These are phyloP conservation scores for Oenanthe melanoleuca DNA, from an alignment of 2,113 vertebrate genomes.

Conservation along the genomic window DNA sequence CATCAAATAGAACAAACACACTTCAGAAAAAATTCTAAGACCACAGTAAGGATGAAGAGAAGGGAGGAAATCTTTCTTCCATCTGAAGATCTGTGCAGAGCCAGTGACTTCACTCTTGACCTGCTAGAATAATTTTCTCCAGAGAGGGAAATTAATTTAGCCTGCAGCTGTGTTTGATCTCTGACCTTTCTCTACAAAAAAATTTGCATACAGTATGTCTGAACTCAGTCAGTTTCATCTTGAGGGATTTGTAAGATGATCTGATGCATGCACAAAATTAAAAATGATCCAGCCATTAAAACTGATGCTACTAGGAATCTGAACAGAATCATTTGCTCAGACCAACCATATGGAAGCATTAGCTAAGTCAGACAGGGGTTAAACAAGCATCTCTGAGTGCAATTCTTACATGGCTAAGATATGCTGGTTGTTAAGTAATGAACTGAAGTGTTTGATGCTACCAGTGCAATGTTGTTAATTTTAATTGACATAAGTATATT, in stretches of 20 bases:
- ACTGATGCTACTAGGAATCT: neutral
- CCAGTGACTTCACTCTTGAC: neutral
- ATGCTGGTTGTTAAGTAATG: neutral
- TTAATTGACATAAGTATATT: neutral
- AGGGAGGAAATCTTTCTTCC: neutral
- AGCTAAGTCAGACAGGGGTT: neutral
- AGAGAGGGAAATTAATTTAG: constrained; percentile 12
- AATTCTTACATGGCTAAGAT: neutral
- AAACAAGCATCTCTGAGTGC: neutral
- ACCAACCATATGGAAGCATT: neutral
- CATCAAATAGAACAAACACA: neutral
- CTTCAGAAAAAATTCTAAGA: neutral
- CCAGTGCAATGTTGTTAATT: neutral
- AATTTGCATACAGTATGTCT: neutral
- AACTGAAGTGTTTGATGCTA: neutral
- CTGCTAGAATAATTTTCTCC: neutral
- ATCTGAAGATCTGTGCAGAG: rapidly evolving
- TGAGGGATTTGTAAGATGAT: neutral
- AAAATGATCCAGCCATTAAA: neutral
- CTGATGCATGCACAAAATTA: neutral
- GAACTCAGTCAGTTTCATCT: neutral
- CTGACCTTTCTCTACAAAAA: neutral
- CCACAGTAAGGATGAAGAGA: rapidly evolving
- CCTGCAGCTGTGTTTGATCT: neutral
- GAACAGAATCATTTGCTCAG: neutral